Base-by-base conservation (phyloP, 2,888 invertebrate genomes). In the Petrophora chlorosata region DNA sequence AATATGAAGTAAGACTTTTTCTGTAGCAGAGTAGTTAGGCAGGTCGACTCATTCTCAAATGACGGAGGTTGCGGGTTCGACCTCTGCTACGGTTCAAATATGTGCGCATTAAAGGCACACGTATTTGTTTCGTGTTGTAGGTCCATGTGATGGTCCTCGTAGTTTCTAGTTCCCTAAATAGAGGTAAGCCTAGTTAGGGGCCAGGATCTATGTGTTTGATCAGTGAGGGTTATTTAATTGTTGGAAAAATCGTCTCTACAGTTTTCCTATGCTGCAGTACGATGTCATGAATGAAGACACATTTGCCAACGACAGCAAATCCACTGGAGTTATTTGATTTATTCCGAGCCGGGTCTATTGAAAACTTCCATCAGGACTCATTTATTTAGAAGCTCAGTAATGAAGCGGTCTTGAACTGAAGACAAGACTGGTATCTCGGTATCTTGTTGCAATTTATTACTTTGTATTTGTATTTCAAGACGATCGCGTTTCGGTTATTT, bases 221-320 rank as follows among this genome's bases (percentile, higher is more conserved):
- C n/a, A n/a, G n/a, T n/a, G n/a, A n/a, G n/a, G n/a, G n/a, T n/a
- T n/a, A n/a, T n/a, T n/a, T n/a, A n/a, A n/a, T 9, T n/a, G 0
- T 10, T 10, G 10, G 1, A 2, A 7, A 33, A 2, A 12, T 13
- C 12, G 59, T 67, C 85, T 87, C 85, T 59, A 84, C 57, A 50
- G 67, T 56, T 74, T 61, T 56, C 50, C 47, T 71, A 69, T 76
- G 57, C 69, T 25, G 56, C 60, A 53, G 61, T 66, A 69, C 68
- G 66, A 73, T 74, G 75, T 78, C 85, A 86, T 88, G 89, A 88
- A 88, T 88, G 87, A 85, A 88, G 87, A 85, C 83, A 82, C 88
- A 86, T 86, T 88, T 86, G 85, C 87, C 84, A 85, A 76, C 82
- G 82, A 85, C 85, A 80, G 81, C 72, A 75, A 72, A 82, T 76